Evolutionary conservation across 2,113 vertebrate genomes (phyloP), one percentile per base, ranked within the genome.

Genomic region (Hepsetus odoe): DNA sequence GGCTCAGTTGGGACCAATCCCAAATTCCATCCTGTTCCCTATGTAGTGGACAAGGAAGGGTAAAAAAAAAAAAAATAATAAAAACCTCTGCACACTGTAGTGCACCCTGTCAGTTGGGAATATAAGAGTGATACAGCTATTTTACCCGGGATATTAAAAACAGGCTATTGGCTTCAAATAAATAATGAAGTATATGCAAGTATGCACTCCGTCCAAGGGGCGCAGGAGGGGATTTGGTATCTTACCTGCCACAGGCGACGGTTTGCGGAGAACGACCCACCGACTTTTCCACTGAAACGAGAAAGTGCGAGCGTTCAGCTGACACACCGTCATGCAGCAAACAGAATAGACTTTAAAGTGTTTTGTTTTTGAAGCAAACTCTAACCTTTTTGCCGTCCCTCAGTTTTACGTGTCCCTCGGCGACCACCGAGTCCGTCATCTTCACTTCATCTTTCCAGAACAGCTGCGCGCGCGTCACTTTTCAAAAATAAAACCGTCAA

Each of bases 401-500:
- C 90, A 97, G 92, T 94, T 94, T 96, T 91, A 94, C 95, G 86
- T 96, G 95, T 93, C 97, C 97, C 92, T 98, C 96, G 95, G 95
- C 96, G 92, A 96, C 94, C 92, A 95, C 95, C 87, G 95, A 94
- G 93, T 98, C 96, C 93, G 96, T 97, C 97, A 98, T 98, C 95
- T 98, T 98, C 95, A 91, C 77, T 93, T 95, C 96, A 98, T 98
- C 94, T 92, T 96, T 94, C 93, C 94, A 89, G 91, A 77, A 95
- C 95, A 94, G 95, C 96, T 96, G 95, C 93, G 83, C 86, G 90
- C 86, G 92, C 95, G 93, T 96, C 95, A 95, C 94, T 95, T 96
- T 77, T 95, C 94, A 96, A 95, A 96, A 94, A 95, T 55, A 55
- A n/a, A 55, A n/a, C 51, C 51, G 51, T 55, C 51, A 55, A 13